Conservation (phyloP, 2,888 invertebrate species). For the Uropetala carovei region DNA sequence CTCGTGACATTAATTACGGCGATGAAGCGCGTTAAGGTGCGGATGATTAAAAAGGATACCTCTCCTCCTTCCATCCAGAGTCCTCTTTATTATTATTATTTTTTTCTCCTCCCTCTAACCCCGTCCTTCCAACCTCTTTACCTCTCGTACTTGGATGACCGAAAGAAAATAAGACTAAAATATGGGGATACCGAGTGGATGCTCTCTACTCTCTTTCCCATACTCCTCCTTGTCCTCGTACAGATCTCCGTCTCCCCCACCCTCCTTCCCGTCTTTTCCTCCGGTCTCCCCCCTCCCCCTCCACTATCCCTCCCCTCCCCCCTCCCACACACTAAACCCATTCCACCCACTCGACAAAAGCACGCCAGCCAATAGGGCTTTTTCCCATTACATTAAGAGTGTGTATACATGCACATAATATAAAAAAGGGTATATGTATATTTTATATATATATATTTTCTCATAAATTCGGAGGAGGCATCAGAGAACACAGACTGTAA, state of each 20-base stretch:
- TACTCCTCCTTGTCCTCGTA: neutral
- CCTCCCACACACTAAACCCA: neutral
- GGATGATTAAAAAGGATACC: conserved; percentile 20
- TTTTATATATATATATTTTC: conserved; percentile 12
- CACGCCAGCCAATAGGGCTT: conserved; percentile 22
- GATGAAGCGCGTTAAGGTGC: conserved; percentile 17
- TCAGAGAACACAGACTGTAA: conserved; percentile 23
- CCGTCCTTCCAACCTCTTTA: conserved; percentile 15
- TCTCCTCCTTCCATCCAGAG: neutral
- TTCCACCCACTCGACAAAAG: conserved; percentile 39
- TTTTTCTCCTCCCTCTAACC: neutral
- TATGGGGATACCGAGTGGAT: conserved; percentile 7
- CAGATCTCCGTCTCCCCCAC: neutral
- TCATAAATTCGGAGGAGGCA: conserved; percentile 20
- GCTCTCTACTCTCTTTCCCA: neutral
- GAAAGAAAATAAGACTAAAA: conserved; percentile 26
- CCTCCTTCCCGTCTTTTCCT: neutral
- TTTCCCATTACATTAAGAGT: conserved; percentile 47
- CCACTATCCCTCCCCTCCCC: neutral
- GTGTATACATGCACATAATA: conserved; percentile 8
- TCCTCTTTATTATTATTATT: neutral
- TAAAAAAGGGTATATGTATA: conserved; percentile 19
- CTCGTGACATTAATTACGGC: conserved; percentile 16
- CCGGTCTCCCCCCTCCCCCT: neutral
- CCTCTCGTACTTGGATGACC: conserved; percentile 15